Conservation (phyloP, 2,113 vertebrate genomes). For the Equus przewalskii region DNA sequence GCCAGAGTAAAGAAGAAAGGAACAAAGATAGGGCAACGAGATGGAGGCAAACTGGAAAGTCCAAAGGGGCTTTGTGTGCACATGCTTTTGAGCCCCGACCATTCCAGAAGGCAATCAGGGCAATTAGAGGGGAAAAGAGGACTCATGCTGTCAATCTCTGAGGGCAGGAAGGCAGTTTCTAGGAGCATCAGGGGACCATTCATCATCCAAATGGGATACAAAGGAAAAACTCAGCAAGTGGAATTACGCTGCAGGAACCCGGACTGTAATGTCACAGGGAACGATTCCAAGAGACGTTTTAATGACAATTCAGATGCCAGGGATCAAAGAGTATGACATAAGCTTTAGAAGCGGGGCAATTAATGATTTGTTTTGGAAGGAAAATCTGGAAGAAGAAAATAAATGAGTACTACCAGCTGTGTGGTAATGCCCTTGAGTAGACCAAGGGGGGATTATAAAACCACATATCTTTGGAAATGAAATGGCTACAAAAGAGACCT, state of each 20-base stretch:
- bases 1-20: neutral
- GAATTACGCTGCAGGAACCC: neutral
- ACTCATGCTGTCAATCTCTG: neutral
- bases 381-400: slow-evolving; percentile 29
- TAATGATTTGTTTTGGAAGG: slow-evolving; percentile 53
- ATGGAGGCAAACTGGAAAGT: neutral
- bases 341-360: neutral
- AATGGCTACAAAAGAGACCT: neutral
- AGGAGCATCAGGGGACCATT: neutral
- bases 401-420: neutral
- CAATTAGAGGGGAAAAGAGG: neutral
- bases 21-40: neutral
- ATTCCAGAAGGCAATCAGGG: neutral
- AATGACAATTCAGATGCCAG: neutral
- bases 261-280: neutral
- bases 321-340: slow-evolving; percentile 19
- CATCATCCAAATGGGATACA: neutral
- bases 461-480: neutral
- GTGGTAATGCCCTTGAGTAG: neutral
- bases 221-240: neutral
- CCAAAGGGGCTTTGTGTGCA: neutral
- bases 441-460: neutral
- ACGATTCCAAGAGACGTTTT: neutral
- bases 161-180: neutral
- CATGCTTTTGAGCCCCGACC: neutral